phyloP scores from a whole-genome alignment of 2,113 vertebrate genomes.

The western clawed frog (Xenopus tropicalis) region UCB_Xtro_10.0 CM004444.2:118712001-118712500 shows the following conservation, averaged over 20 bases:
- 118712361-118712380: constrained; percentile 13
- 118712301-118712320: background rate
- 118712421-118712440: background rate
- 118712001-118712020: too few species aligned
- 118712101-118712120: background rate
- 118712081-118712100: background rate
- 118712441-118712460: background rate
- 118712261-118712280: too few species aligned
- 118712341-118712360: background rate
- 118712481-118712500: background rate
- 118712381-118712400: background rate
- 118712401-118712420: background rate
- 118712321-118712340: background rate
- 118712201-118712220: constrained; percentile 3
- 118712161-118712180: background rate
- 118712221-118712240: background rate
- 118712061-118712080: too few species aligned
- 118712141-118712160: constrained; percentile 4
- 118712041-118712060: too few species aligned
- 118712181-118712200: constrained; percentile 9
- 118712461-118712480: background rate
- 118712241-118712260: background rate
- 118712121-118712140: background rate
- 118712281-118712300: too few species aligned
- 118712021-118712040: too few species aligned